phyloP scores from a whole-genome alignment of 2,888 invertebrate species.

The Tipula vernalis region DNA sequence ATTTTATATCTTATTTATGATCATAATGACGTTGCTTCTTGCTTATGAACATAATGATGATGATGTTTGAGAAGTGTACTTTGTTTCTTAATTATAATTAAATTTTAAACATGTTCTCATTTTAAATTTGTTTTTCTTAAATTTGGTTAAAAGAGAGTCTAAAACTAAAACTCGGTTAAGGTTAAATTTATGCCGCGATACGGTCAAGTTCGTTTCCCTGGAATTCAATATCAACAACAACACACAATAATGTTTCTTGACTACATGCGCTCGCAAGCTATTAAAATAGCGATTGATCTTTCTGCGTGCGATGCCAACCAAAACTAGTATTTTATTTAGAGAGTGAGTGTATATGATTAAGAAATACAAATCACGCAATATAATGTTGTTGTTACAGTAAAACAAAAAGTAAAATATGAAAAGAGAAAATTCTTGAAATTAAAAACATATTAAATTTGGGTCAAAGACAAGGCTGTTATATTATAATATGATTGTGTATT shows the following conservation, averaged over 20 bases:
- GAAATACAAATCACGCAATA: neutral
- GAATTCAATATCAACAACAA: neutral
- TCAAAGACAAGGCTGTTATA: slow-evolving; percentile 11
- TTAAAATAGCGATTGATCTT: neutral
- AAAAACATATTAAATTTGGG: neutral
- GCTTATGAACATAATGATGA: neutral
- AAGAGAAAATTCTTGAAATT: neutral
- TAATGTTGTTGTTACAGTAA: neutral
- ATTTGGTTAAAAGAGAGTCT: neutral
- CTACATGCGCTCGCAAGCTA: neutral
- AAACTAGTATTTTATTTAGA: neutral
- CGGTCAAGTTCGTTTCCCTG: neutral
- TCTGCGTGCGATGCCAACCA: neutral
- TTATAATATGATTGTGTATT: neutral
- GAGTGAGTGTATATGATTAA: neutral
- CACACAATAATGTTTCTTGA: neutral
- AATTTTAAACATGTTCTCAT: neutral
- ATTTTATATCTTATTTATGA: neutral
- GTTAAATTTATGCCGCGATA: neutral
- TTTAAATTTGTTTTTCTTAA: neutral
- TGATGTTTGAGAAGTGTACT: neutral
- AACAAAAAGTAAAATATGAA: neutral
- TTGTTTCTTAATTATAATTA: neutral
- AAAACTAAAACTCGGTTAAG: neutral
- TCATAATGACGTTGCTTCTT: neutral